A percentile compares a stretch with the other conserved stretches of the same genome.
Evolutionary conservation across 2,888 invertebrate species (phyloP).

Genomic region (Atrina japonica): DNA sequence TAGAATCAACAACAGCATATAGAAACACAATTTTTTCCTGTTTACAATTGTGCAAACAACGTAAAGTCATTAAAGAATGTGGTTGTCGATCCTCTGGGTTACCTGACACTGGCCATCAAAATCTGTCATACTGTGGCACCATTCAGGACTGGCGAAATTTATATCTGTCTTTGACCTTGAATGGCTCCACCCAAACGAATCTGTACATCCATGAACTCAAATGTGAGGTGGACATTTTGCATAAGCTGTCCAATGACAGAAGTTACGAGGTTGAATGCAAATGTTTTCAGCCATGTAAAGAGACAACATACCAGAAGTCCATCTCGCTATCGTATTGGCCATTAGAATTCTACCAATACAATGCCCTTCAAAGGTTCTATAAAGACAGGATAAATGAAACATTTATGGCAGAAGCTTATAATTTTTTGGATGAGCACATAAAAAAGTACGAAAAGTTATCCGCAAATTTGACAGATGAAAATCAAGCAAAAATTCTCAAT

Average conservation of each 20-base stretch:
- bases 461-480: constrained; percentile 33
- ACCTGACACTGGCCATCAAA: constrained; percentile 49
- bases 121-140: constrained; percentile 69
- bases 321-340: constrained; percentile 76
- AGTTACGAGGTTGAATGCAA: constrained; percentile 69
- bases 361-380: constrained; percentile 66
- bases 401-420: constrained; percentile 68
- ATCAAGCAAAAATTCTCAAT: constrained; percentile 17
- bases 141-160: constrained; percentile 66
- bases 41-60: constrained; percentile 74
- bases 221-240: constrained; percentile 66
- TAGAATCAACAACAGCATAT: constrained; percentile 57
- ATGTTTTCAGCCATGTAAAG: constrained; percentile 71
- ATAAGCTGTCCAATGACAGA: constrained; percentile 68
- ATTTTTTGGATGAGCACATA: constrained; percentile 50
- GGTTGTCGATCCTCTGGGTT: constrained; percentile 72
- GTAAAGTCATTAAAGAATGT: constrained; percentile 68
- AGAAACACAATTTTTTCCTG: constrained; percentile 74
- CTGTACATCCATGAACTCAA: constrained; percentile 51
- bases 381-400: constrained; percentile 54
- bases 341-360: constrained; percentile 72
- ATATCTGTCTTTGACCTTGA: constrained; percentile 3
- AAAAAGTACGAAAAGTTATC: constrained; percentile 39
- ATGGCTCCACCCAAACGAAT: not conserved
- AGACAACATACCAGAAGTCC: constrained; percentile 73